A percentile compares a stretch with the other conserved stretches of the same genome.
Evolutionary conservation across 1,140 invertebrate genomes (phyloP).

Genomic region (Drosophila pachea): DNA sequence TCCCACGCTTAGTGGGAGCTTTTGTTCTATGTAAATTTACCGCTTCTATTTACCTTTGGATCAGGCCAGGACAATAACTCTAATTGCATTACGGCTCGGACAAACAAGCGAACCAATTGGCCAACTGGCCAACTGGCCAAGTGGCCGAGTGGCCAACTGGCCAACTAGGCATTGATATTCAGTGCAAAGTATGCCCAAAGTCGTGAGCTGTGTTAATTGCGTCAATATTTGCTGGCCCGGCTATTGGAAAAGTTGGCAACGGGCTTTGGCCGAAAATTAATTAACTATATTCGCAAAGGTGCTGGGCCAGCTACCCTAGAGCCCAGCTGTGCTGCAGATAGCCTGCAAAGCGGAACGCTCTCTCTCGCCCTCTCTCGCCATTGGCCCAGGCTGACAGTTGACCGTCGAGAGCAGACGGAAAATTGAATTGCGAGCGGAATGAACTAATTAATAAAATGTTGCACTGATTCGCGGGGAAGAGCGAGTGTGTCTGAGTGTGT

Average conservation of each 20-base stretch:
- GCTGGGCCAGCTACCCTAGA: not conserved
- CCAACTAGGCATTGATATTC: conserved; percentile 21
- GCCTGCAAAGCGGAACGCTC: no score
- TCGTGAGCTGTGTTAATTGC: conserved; percentile 58
- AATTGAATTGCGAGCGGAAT: conserved; percentile 3
- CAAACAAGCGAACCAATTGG: not conserved
- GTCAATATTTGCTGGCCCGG: conserved; percentile 28
- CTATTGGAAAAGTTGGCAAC: conserved; percentile 27
- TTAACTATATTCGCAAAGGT: conserved; percentile 62
- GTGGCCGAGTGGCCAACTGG: not conserved
- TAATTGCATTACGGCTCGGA: no score
- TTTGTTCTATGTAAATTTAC: no score
- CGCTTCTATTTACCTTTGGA: no score
- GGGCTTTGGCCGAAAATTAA: conserved; percentile 50
- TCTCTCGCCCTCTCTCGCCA: no score
- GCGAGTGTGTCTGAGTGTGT: not conserved
- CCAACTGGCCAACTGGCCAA: not conserved
- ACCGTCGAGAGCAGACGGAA: no score
- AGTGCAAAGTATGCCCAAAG: conserved; percentile 22
- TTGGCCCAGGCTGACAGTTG: no score
- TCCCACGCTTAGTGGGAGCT: no score
- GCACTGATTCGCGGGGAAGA: conserved; percentile 56
- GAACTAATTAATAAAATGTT: conserved; percentile 29
- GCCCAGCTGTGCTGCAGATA: no score
- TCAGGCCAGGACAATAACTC: no score